These are phyloP conservation scores for Marmota monax DNA, from an alignment of 2,113 vertebrate genomes.

Conservation along the genomic window DNA sequence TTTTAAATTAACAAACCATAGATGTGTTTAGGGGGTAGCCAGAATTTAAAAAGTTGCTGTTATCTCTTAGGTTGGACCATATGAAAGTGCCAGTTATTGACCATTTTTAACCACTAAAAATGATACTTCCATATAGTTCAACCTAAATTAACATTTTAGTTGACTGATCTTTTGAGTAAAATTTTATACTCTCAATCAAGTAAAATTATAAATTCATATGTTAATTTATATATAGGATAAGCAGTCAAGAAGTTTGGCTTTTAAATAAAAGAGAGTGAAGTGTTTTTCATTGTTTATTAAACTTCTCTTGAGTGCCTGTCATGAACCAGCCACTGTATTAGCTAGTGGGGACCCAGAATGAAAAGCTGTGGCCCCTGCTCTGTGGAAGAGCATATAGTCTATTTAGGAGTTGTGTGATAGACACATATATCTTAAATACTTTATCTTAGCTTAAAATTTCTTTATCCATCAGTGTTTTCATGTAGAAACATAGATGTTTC, in stretches of 20 bases:
- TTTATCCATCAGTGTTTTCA: neutral
- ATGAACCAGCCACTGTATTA: neutral
- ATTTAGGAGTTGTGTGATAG: neutral
- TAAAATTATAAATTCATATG: neutral
- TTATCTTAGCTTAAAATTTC: neutral
- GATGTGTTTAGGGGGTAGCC: neutral
- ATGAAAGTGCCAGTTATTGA: constrained; percentile 13
- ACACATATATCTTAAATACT: neutral
- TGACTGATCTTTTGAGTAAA: neutral
- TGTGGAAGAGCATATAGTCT: neutral
- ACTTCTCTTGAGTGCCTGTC: neutral
- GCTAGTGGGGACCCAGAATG: neutral
- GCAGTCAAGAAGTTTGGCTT: constrained; percentile 23
- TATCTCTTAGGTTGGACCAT: neutral
- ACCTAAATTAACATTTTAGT: constrained; percentile 26
- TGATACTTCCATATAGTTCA: neutral
- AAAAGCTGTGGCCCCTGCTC: neutral
- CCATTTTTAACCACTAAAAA: constrained; percentile 46
- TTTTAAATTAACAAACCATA: neutral
- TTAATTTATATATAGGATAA: constrained; percentile 2
- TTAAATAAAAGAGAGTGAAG: neutral
- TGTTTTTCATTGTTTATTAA: neutral
- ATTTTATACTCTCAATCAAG: constrained; percentile 3
- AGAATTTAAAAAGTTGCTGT: constrained; percentile 34
- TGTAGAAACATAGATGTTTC: neutral